Evolutionary conservation across 1,140 invertebrate genomes (phyloP).

Genomic region (Nasonia giraulti): DNA sequence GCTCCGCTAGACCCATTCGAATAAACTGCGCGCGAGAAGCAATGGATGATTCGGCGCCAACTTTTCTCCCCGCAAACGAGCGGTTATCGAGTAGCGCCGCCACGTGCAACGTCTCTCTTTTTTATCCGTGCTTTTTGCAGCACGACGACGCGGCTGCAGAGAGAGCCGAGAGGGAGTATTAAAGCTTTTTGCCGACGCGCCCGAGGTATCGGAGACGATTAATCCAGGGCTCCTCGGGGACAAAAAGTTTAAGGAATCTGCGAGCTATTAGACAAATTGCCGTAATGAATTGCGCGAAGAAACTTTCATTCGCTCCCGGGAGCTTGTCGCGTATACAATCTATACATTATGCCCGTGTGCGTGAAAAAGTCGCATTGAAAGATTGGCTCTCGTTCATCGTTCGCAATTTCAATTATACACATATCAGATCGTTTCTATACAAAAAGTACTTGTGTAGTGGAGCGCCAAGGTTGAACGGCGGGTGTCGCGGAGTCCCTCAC

Average conservation of each 20-base stretch:
- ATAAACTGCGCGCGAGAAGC: too few species aligned
- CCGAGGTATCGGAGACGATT: conserved; percentile 5
- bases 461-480: too few species aligned
- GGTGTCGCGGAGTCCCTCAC: neutral
- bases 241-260: conserved; percentile 14
- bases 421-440: neutral
- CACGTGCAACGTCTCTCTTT: neutral
- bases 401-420: too few species aligned
- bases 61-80: conserved; percentile 24
- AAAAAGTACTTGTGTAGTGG: too few species aligned
- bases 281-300: neutral
- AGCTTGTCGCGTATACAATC: neutral
- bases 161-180: conserved; percentile 11
- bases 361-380: neutral
- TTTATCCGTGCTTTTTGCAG: neutral
- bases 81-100: conserved; percentile 24
- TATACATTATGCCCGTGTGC: neutral
- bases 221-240: conserved; percentile 10
- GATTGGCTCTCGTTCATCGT: too few species aligned
- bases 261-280: conserved; percentile 16
- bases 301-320: neutral
- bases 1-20: too few species aligned
- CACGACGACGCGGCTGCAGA: neutral
- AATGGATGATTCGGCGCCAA: conserved; percentile 3
- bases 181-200: neutral